These are phyloP conservation scores for Sclerurus mexicanus DNA, from an alignment of 2,113 vertebrate genomes.

Conservation along the genomic window DNA sequence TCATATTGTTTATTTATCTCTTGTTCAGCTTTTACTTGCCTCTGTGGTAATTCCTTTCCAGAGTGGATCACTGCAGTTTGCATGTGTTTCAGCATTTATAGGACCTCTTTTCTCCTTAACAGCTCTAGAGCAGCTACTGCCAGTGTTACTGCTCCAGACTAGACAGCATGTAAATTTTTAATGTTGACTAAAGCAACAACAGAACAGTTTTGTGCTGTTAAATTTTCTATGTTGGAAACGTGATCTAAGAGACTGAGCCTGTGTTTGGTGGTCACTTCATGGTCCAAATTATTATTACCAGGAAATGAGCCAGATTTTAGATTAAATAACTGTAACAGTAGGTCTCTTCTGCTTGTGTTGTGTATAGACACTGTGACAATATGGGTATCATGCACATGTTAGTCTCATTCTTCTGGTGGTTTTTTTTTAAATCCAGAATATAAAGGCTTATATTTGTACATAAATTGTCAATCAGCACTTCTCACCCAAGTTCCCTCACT, in stretches of 20 bases:
- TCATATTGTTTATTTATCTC: not conserved
- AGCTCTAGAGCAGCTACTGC: not conserved
- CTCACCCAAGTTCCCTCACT: too few species aligned
- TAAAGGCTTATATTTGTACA: not conserved
- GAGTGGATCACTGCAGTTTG: not conserved
- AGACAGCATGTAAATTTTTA: not conserved
- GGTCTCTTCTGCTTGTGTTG: not conserved
- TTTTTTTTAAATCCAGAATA: not conserved
- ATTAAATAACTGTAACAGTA: not conserved
- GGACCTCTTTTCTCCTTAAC: not conserved
- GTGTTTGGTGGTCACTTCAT: not conserved
- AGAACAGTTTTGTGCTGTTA: not conserved
- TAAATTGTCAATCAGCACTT: not conserved
- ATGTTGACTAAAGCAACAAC: not conserved
- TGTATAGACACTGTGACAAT: not conserved
- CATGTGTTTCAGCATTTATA: accelerated
- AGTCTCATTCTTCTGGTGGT: not conserved
- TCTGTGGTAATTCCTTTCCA: not conserved
- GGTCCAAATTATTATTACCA: not conserved
- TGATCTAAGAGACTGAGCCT: not conserved
- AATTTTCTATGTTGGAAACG: not conserved
- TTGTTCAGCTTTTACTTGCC: not conserved
- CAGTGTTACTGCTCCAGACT: not conserved
- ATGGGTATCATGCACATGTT: accelerated
- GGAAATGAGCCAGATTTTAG: not conserved